Conservation (phyloP, 2,888 invertebrate genomes). For the Notocelia uddmanniana region DNA sequence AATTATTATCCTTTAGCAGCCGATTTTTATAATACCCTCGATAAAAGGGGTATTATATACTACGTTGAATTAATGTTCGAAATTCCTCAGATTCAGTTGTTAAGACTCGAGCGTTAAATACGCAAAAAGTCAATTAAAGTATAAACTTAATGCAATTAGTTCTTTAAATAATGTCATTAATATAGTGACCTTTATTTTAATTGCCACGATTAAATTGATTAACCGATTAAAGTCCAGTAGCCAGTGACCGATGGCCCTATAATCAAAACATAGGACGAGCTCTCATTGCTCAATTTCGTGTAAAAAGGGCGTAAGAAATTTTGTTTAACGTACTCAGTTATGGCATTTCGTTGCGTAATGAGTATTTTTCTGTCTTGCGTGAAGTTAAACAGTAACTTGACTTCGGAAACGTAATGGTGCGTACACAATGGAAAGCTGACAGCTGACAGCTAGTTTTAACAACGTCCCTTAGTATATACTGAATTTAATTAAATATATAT, state of each 20-base stretch:
- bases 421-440: background rate
- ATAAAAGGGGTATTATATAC: no score
- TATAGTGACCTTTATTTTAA: conserved; percentile 31
- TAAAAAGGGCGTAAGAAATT: background rate
- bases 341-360: background rate
- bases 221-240: conserved; percentile 32
- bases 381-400: background rate
- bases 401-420: background rate
- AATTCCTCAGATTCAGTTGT: background rate
- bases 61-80: background rate
- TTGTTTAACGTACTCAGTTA: background rate
- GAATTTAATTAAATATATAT: no score
- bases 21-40: no score
- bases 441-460: no score
- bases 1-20: no score
- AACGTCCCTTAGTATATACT: no score
- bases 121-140: background rate
- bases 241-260: conserved; percentile 18
- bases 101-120: background rate
- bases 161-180: conserved; percentile 12
- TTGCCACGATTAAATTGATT: conserved; percentile 21
- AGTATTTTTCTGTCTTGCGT: background rate
- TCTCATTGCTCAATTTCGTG: background rate
- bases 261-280: conserved; percentile 18
- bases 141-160: conserved; percentile 16